These are phyloP conservation scores for Bradynema listronoti DNA, from an alignment of 1,140 invertebrate species.

Conservation along the genomic window DNA sequence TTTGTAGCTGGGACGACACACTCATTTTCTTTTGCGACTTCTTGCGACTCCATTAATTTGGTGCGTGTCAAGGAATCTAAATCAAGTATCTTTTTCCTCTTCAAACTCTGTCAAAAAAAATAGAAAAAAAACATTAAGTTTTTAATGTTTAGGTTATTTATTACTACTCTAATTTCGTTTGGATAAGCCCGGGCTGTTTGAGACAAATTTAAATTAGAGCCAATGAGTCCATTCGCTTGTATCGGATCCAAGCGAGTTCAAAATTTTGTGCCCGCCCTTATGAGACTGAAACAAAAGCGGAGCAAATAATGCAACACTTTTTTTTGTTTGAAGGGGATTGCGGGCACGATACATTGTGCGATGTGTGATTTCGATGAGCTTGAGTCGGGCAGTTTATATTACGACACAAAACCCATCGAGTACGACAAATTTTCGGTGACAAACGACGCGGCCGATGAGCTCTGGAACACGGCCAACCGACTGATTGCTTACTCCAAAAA, in stretches of 20 bases:
- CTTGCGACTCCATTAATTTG: slow-evolving; percentile 32
- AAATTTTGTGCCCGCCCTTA: neutral
- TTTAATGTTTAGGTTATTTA: slow-evolving; percentile 7
- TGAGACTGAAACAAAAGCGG: neutral
- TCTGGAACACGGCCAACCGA: slow-evolving; percentile 22
- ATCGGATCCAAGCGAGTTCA: too few relatives aligned
- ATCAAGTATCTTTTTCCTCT: slow-evolving; percentile 19
- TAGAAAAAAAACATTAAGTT: neutral
- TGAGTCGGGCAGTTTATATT: slow-evolving; percentile 23
- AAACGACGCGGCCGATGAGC: slow-evolving; percentile 18
- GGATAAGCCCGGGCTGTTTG: neutral
- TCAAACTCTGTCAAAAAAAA: too few relatives aligned
- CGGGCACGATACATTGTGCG: slow-evolving; percentile 26
- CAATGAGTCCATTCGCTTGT: too few relatives aligned
- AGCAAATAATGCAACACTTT: slow-evolving; percentile 6
- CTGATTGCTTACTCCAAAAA: too few relatives aligned
- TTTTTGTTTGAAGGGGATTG: slow-evolving; percentile 32
- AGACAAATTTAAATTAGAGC: neutral
- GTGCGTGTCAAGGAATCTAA: slow-evolving; percentile 30
- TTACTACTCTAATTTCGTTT: neutral
- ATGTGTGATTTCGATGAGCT: slow-evolving; percentile 8
- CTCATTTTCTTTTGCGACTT: slow-evolving; percentile 19
- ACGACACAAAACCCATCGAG: slow-evolving; percentile 13
- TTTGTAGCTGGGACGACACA: slow-evolving; percentile 30
- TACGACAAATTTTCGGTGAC: slow-evolving; percentile 25